Conservation (phyloP, 1,140 invertebrate genomes). For the Pseudomyrmex flavicornis region DNA sequence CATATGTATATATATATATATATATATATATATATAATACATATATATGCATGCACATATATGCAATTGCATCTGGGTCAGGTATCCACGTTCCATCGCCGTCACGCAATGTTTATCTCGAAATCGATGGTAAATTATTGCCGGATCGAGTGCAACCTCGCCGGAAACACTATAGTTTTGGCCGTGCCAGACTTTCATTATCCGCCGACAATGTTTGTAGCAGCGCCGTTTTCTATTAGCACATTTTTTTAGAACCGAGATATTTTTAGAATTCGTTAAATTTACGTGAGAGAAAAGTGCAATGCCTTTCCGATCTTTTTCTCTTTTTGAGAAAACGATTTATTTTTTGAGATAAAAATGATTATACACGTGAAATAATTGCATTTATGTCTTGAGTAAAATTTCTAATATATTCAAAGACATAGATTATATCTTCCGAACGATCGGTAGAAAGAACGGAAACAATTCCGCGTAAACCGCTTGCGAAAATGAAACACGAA, state of each 20-base stretch:
- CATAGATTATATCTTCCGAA: not conserved
- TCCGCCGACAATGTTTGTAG: constrained; percentile 6
- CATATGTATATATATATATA: constrained; percentile 36
- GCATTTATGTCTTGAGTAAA: not conserved
- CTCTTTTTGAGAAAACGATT: not conserved
- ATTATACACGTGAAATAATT: not conserved
- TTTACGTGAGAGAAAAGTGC: not conserved
- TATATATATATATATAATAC: not conserved
- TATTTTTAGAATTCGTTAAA: not conserved
- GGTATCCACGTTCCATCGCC: constrained; percentile 53
- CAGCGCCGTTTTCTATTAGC: constrained; percentile 13
- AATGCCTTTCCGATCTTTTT: not conserved
- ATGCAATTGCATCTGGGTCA: constrained; percentile 58
- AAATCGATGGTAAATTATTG: constrained; percentile 61
- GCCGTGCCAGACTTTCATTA: constrained; percentile 33
- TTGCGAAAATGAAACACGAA: constrained; percentile 5
- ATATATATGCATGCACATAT: constrained; percentile 12
- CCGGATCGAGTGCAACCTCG: constrained; percentile 44
- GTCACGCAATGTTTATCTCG: constrained; percentile 60
- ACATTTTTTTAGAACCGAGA: no score
- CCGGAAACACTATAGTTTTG: constrained; percentile 50
- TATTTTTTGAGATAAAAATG: not conserved
- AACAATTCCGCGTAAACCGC: not conserved
- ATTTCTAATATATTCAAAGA: not conserved
- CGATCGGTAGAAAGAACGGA: not conserved